phyloP scores from a whole-genome alignment of 2,797 vertebrate genomes.

The Enteromius trimaculatus region DNA sequence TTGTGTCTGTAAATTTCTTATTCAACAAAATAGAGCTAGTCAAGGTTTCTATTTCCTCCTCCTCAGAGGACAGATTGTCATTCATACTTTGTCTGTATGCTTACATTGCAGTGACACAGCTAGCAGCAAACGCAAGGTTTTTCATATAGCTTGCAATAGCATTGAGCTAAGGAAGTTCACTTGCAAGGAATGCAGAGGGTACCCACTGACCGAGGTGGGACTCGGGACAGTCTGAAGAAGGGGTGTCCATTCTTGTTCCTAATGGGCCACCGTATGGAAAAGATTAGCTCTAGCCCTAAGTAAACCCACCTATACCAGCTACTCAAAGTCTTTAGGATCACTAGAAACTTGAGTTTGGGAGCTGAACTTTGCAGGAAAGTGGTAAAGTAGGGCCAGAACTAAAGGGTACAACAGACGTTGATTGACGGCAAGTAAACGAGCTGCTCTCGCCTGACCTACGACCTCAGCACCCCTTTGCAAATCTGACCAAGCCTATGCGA shows the following conservation, averaged over 20 bases:
- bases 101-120: constrained; percentile 43
- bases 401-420: constrained; percentile 44
- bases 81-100: constrained; percentile 60
- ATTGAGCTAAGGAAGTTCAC: constrained; percentile 13
- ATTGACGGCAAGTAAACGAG: constrained; percentile 38
- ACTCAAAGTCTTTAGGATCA: neutral
- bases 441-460: constrained; percentile 42
- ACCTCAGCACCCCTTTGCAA: constrained; percentile 17
- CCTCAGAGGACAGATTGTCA: constrained; percentile 75
- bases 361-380: neutral
- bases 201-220: constrained; percentile 40
- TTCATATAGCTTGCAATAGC: constrained; percentile 59
- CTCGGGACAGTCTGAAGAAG: neutral
- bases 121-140: constrained; percentile 78
- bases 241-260: neutral
- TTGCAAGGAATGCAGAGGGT: constrained; percentile 64
- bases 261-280: neutral
- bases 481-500: constrained; percentile 35
- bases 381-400: neutral
- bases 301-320: constrained; percentile 1
- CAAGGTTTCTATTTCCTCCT: constrained; percentile 68
- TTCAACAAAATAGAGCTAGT: constrained; percentile 62
- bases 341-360: neutral
- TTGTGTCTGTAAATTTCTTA: constrained; percentile 48
- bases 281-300: constrained; percentile 18